Percentiles rank a stretch among this genome's conserved stretches.
phyloP scores from a whole-genome alignment of 2,888 invertebrate species.

The Caenorhabditis sp. region DNA sequence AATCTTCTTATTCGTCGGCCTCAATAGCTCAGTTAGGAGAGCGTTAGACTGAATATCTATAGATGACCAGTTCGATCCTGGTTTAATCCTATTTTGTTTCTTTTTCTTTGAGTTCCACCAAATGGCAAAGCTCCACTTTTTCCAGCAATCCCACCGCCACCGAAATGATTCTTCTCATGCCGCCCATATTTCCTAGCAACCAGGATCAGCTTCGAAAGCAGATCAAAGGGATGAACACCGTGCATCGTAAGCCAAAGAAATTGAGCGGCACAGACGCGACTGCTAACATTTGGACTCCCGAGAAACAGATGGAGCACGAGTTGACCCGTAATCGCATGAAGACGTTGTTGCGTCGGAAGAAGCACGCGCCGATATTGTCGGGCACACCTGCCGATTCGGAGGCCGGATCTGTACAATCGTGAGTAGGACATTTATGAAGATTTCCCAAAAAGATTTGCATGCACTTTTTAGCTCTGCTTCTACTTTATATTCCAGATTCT shows the following conservation, averaged over 20 bases:
- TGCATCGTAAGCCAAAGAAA: conserved; percentile 55
- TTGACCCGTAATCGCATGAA: conserved; percentile 76
- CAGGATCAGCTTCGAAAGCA: conserved; percentile 52
- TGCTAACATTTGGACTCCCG: conserved; percentile 67
- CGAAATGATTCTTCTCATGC: conserved; percentile 59
- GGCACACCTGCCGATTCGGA: conserved; percentile 62
- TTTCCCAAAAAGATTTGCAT: too few relatives aligned
- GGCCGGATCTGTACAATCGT: conserved; percentile 50
- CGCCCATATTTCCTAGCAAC: conserved; percentile 55
- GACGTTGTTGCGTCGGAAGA: conserved; percentile 57
- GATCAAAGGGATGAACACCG: conserved; percentile 61
- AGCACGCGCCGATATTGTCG: conserved; percentile 53
- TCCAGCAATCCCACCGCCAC: conserved; percentile 56
- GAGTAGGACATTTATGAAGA: not conserved
- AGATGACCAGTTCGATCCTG: conserved; percentile 83
- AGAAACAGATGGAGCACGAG: conserved; percentile 75
- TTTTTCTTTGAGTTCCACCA: not conserved
- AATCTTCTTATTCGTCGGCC: conserved; percentile 9
- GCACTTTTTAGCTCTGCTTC: too few relatives aligned
- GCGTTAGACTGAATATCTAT: conserved; percentile 83
- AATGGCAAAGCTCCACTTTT: not conserved
- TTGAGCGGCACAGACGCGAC: conserved; percentile 52
- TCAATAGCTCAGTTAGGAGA: conserved; percentile 83
- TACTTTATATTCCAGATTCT: conserved; percentile 51
- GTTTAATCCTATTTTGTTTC: conserved; percentile 77